Evolutionary conservation across 2,113 vertebrate genomes (phyloP), one percentile per base, ranked within the genome.

Genomic region (Diphyllodes magnificus): DNA sequence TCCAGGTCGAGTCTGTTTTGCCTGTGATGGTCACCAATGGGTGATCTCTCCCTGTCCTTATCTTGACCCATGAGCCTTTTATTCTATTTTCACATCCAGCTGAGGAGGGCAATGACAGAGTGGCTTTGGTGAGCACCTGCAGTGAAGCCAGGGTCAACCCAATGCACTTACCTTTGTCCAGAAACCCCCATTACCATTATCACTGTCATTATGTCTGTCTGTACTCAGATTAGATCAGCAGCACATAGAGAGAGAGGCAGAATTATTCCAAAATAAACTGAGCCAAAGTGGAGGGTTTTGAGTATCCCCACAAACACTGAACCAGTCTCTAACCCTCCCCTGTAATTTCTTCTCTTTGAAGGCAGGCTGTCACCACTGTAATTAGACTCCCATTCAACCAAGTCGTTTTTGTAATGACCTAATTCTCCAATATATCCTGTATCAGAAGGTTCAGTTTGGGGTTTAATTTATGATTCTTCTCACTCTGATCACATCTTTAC

Each of bases 351-450:
- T 84, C 66, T 69, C 63, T 85, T 72, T 65, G 37, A 82, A 88
- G 65, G 66, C 49, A 80, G 45, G n/a, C 63, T 93, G 63, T 80
- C 82, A 82, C 66, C 85, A 85, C 87, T 60, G 75, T 92, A 93
- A 96, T 95, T 88, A 96, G 82, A 77, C n/a, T 90, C 53, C 72
- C 88, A 94, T 95, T 96, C 92, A 94, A 71, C 49, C 8, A 63
- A 92, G 37, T 30, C 70, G 83, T 86, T 94, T 91, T 50, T 86
- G 53, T 93, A 88, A 92, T 61, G 71, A 93, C 66, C 88, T 96
- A 92, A 65, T 93, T 94, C 79, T 88, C 28, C 2, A 3, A 64
- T 82, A 40, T 59, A 76, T 94, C 66, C 85, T 92, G 57, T 57
- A 82, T 65, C 33, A 77, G 73, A 63, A 90, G 49, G 28, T 80